phyloP scores from a whole-genome alignment of 2,797 vertebrate species.

The Arrhamphus sclerolepis region DNA sequence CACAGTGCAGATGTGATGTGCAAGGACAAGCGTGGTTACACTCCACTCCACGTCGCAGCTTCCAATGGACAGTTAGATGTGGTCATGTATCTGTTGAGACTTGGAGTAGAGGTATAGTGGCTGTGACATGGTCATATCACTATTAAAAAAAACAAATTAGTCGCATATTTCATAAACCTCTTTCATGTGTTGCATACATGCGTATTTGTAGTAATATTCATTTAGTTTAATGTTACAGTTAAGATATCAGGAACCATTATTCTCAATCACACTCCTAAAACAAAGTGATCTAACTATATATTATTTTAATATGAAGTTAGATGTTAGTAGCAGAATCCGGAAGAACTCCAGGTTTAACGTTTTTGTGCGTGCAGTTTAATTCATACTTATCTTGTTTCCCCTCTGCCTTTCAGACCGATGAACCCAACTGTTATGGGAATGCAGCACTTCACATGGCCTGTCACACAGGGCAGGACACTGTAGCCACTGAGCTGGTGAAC shows the following conservation, averaged over 20 bases:
- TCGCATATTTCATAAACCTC: background rate
- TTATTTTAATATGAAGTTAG: no score
- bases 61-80: slow-evolving; percentile 89
- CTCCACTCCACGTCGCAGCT: slow-evolving; percentile 93
- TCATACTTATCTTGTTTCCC: background rate
- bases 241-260: slow-evolving; percentile 1
- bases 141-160: background rate
- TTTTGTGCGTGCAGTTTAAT: background rate
- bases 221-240: background rate
- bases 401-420: slow-evolving; percentile 83
- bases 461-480: slow-evolving; percentile 90
- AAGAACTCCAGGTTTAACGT: no score
- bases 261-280: background rate
- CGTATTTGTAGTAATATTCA: background rate
- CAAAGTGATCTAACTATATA: background rate
- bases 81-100: slow-evolving; percentile 88
- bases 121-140: background rate
- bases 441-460: slow-evolving; percentile 96
- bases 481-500: slow-evolving; percentile 93
- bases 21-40: slow-evolving; percentile 92
- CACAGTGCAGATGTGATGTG: slow-evolving; percentile 87
- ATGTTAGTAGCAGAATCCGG: no score
- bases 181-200: no score
- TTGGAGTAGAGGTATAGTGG: slow-evolving; percentile 86
- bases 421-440: slow-evolving; percentile 90